Base-by-base conservation (phyloP, 1,140 invertebrate species). In the Chrysomallon squamiferum region DNA sequence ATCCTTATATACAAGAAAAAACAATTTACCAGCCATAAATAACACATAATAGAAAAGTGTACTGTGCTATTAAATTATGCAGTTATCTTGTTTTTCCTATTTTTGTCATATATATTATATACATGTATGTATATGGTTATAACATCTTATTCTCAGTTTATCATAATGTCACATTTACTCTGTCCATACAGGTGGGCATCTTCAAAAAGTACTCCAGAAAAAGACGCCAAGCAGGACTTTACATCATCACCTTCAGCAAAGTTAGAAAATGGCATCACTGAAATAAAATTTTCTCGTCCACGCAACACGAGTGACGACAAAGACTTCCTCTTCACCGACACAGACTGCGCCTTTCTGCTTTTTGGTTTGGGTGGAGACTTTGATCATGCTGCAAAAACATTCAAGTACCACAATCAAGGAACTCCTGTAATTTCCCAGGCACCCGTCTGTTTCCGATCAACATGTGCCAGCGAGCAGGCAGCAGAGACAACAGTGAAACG, bases 281-380 rank as follows among this genome's bases (percentile, higher is more conserved):
- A 54, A 30, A 54, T 54, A 54, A 54, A 54, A 22, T 54, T 54
- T 22, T 54, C 50, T 15, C 50, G 50, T 27, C 50, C 25, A 20
- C 22, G 50, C n/a, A 54, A 54, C 29, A 54, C 50, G 22, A 54
- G 25, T 30, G 22, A 54, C 5, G 29, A 1, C 2, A 25, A 54
- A 54, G 50, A 54, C 25, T 54, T 54, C 50, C 22, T 30, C 50
- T 54, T 54, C 50, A 54, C 50, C n/a, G 50, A 54, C 15, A 54
- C 50, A 15, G 25, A 54, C n/a, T 54, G 50, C 25, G 22, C 50
- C 22, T 54, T 20, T 11, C 29, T 54, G 50, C 50, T 54, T 25
- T 54, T 54, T 22, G 22, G 22, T 54, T 15, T 54, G 50, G 50
- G 50, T 54, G 50, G 50, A 27, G 50, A 3, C 22, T 54, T 27